Evolutionary conservation across 2,888 invertebrate genomes (phyloP).

Genomic region (Carcina quercana): DNA sequence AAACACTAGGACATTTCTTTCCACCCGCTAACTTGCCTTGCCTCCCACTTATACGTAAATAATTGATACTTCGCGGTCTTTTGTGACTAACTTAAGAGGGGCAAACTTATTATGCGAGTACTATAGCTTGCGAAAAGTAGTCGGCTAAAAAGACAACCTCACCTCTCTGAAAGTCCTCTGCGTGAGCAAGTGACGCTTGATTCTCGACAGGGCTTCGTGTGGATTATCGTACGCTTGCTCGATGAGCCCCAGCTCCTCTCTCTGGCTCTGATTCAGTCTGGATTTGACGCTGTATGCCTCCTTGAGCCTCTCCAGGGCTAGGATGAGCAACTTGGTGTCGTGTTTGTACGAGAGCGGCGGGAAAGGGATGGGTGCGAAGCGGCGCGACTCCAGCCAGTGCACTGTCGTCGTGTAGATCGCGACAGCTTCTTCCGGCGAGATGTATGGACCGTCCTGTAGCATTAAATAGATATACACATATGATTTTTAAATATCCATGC

Average conservation of each 20-base stretch:
- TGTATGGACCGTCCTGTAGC: slow-evolving; percentile 94
- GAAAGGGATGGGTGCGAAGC: slow-evolving; percentile 99
- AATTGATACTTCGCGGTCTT: too few relatives aligned
- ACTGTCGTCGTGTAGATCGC: slow-evolving; percentile 99
- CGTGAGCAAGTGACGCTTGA: slow-evolving; percentile 98
- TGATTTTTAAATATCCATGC: too few relatives aligned
- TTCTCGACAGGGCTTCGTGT: slow-evolving; percentile 98
- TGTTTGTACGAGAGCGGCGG: slow-evolving; percentile 99
- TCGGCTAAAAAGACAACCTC: too few relatives aligned
- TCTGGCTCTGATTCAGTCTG: slow-evolving; percentile 96
- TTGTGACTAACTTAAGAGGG: too few relatives aligned
- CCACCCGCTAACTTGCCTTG: too few relatives aligned
- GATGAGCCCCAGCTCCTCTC: slow-evolving; percentile 98
- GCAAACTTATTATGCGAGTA: too few relatives aligned
- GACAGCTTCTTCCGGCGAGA: slow-evolving; percentile 99
- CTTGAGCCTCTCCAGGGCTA: slow-evolving; percentile 96
- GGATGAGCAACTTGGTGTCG: slow-evolving; percentile 97
- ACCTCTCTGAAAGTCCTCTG: slow-evolving; percentile 99
- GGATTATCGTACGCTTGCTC: slow-evolving; percentile 99
- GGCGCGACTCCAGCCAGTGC: slow-evolving; percentile 98
- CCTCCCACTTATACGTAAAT: too few relatives aligned
- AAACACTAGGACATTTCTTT: too few relatives aligned
- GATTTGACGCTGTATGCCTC: slow-evolving; percentile 99
- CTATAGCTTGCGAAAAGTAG: too few relatives aligned
- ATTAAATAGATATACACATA: too few relatives aligned